Evolutionary conservation across 2,888 invertebrate species (phyloP), one percentile per base, ranked within the genome.

Genomic region (Drosophila sordidula): DNA sequence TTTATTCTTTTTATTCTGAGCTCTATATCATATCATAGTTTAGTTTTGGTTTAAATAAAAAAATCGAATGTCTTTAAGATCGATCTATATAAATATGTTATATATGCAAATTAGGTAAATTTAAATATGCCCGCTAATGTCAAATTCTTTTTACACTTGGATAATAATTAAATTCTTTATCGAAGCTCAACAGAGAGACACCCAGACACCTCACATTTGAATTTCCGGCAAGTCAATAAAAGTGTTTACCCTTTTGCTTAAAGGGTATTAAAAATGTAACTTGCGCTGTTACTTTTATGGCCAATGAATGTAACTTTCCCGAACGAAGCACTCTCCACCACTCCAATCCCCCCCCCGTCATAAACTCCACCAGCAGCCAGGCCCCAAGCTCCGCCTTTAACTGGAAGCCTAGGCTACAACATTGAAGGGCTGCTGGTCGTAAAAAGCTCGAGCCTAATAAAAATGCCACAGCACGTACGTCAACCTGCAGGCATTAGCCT

Each of bases 401-500:
- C 51, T 54, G 47, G 73, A 34, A 56, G 54, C 58, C 63, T 12
- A 2, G 50, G 54, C 63, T 46, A 50, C 55, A 61, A 70, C 85
- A 75, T 70, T 87, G 84, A 72, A 80, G 70, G 72, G 75, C 79
- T 71, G 65, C 51, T 68, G 63, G 76, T 89, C 89, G 75, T 89
- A 87, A 86, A 88, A 84, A 70, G 67, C 39, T 56, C 70, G 77
- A 77, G 84, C 84, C 87, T 87, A 89, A 87, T 87, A 87, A 87
- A 87, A 88, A 88, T 87, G 87, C 87, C 87, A 46, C 87, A 80
- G 89, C 89, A 87, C 89, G 87, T 88, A 84, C 87, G 47, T 80
- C 87, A 86, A 82, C 83, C 84, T 85, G 70, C 71, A 72, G 87
- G 73, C 87, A 86, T 83, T 83, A 83, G 84, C 58, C 76, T 52